phyloP scores from a whole-genome alignment of 2,797 vertebrate genomes.

The Sparus aurata region DNA sequence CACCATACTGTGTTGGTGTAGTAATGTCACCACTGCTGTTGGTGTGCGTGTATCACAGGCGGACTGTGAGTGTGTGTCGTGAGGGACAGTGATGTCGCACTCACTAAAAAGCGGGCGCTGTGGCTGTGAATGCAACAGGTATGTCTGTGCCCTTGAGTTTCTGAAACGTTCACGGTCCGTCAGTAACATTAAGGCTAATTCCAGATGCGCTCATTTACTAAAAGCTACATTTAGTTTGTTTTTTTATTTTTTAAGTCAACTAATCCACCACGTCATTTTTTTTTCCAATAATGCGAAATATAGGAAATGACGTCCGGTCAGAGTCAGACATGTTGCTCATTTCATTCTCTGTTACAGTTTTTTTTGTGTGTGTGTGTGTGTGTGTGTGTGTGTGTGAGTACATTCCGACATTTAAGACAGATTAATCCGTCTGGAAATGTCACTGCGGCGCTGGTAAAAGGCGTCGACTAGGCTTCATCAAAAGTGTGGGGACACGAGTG shows the following conservation, averaged over 20 bases:
- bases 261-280: neutral
- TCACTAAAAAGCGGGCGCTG: constrained; percentile 6
- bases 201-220: neutral
- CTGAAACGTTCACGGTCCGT: neutral
- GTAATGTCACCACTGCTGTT: neutral
- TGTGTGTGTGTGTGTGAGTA: neutral
- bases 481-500: constrained; percentile 2
- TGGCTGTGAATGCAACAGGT: constrained; percentile 69
- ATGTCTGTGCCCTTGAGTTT: neutral
- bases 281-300: neutral
- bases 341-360: neutral
- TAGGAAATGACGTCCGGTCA: neutral
- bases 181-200: neutral
- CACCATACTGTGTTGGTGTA: neutral
- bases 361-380: too few species aligned
- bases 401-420: neutral
- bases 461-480: too few species aligned
- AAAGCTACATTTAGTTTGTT: too few species aligned
- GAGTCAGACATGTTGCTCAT: neutral
- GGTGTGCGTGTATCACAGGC: neutral
- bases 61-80: neutral
- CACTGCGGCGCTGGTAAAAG: neutral
- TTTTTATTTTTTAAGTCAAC: neutral
- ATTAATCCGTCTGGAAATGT: neutral
- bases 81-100: constrained; percentile 26